A percentile compares a stretch with the other conserved stretches of the same genome.
Conservation (phyloP, 2,888 invertebrate species). For the Orthonevra nobilis region DNA sequence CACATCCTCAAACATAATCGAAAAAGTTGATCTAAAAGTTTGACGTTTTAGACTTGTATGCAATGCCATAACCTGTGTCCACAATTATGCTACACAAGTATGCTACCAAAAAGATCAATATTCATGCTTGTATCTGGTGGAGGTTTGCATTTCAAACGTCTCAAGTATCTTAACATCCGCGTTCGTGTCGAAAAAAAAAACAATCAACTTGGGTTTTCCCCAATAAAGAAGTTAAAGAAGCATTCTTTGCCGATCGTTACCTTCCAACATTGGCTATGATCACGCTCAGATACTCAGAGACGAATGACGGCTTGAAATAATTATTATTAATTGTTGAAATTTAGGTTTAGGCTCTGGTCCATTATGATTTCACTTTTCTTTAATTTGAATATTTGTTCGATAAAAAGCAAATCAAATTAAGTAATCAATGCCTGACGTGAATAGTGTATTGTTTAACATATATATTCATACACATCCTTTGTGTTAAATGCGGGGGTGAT, state of each 20-base stretch:
- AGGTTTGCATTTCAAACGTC: slow-evolving; percentile 12
- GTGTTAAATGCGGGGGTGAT: too few species aligned
- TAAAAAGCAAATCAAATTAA: too few species aligned
- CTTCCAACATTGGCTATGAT: slow-evolving; percentile 11
- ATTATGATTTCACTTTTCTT: too few species aligned
- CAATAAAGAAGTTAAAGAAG: not conserved
- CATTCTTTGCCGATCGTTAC: slow-evolving; percentile 10
- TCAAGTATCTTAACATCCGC: slow-evolving; percentile 46
- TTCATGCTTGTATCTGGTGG: not conserved
- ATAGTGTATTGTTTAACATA: too few species aligned
- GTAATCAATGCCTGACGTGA: too few species aligned
- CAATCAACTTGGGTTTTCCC: slow-evolving; percentile 17
- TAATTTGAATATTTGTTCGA: too few species aligned
- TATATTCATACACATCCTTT: too few species aligned
- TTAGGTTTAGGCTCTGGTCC: too few species aligned
- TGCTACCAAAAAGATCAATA: not conserved
- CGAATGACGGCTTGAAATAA: slow-evolving; percentile 2
- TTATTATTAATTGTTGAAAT: slow-evolving; percentile 24
- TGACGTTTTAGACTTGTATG: slow-evolving; percentile 6
- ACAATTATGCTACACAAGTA: too few species aligned
- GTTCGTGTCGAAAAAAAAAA: slow-evolving; percentile 11
- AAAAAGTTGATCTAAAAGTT: too few species aligned
- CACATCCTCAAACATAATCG: not conserved
- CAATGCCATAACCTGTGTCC: not conserved
- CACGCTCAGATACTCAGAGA: not conserved